Evolutionary conservation across 2,113 vertebrate species (phyloP), one percentile per base, ranked within the genome.

Genomic region (Gnathochromis pfefferi): DNA sequence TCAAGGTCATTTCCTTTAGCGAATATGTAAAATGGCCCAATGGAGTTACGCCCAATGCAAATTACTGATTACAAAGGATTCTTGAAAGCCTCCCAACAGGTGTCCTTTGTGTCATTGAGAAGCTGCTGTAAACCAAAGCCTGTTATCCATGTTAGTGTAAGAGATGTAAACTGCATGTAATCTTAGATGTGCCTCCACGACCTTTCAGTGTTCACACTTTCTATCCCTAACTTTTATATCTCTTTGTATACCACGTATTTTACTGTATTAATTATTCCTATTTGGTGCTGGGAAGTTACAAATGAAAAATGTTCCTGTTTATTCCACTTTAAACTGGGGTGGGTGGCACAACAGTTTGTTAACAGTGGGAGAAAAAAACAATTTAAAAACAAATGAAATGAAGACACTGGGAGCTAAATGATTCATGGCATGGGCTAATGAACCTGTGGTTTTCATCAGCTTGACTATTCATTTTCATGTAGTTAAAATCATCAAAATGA

Each of bases 31-130:
- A 91, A 89, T 47, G 57, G 31, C 78, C 80, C 47, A 57, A 54
- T 78, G 83, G 79, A 89, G 83, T 89, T 88, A 83, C 81, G 87
- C 90, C 84, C 89, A 89, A 88, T 93, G 92, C 92, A 95, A 92
- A 91, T 94, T 45, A 93, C 89, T 87, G 90, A 65, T 65, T 75
- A 53, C 65, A 54, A 13, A 78, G 90, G 93, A 94, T 93, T 94
- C 42, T 92, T 90, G 63, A 55, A 81, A 87, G 42, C 38, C 63
- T 65, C 80, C 60, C 84, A 73, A 45, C 7, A 17, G 26, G 63
- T 88, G 86, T 60, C 70, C 90, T 92, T 60, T 58, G 84, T 65
- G 60, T 68, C 84, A 73, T 90, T 92, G 94, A 93, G 94, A 90
- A 88, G 65, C 84, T 7, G 23, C 87, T 92, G 83, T 91, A 94